Conservation (phyloP, 2,888 invertebrate genomes). For the Habroteleia sp. region DNA sequence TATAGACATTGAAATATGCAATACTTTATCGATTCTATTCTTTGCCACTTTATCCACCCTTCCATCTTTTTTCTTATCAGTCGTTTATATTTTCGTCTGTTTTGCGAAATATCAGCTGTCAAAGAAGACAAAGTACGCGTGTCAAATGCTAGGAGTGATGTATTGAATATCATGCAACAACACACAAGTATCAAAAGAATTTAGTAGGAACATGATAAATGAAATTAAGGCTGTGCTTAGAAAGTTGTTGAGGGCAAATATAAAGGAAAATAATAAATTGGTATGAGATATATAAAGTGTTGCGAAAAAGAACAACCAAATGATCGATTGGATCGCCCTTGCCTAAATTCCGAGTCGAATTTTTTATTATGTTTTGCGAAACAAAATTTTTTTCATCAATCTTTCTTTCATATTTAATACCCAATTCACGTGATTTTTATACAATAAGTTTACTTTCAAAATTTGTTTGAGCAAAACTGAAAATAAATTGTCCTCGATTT, state of each 20-base stretch:
- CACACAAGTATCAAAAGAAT: slow-evolving; percentile 47
- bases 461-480: too few relatives aligned
- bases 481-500: too few relatives aligned
- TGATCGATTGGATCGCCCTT: slow-evolving; percentile 27
- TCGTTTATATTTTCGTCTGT: slow-evolving; percentile 53
- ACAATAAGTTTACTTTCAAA: too few relatives aligned
- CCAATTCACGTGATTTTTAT: too few relatives aligned
- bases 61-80: slow-evolving; percentile 48
- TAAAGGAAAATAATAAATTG: slow-evolving; percentile 51
- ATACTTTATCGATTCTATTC: slow-evolving; percentile 47
- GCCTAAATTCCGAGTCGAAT: background rate
- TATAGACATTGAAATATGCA: slow-evolving; percentile 41
- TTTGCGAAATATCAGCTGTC: slow-evolving; percentile 51
- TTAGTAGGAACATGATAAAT: slow-evolving; percentile 54
- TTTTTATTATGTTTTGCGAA: slow-evolving; percentile 1
- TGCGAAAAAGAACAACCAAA: slow-evolving; percentile 14
- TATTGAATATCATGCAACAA: slow-evolving; percentile 47
- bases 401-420: background rate
- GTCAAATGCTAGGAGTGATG: slow-evolving; percentile 49
- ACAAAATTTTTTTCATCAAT: background rate
- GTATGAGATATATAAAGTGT: slow-evolving; percentile 31
- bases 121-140: slow-evolving; percentile 53
- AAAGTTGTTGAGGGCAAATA: slow-evolving; percentile 43
- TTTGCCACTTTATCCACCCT: slow-evolving; percentile 40
- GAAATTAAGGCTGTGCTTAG: slow-evolving; percentile 45